Evolutionary conservation across 1,140 invertebrate species (phyloP).

Genomic region (Drosophila bifasciata): DNA sequence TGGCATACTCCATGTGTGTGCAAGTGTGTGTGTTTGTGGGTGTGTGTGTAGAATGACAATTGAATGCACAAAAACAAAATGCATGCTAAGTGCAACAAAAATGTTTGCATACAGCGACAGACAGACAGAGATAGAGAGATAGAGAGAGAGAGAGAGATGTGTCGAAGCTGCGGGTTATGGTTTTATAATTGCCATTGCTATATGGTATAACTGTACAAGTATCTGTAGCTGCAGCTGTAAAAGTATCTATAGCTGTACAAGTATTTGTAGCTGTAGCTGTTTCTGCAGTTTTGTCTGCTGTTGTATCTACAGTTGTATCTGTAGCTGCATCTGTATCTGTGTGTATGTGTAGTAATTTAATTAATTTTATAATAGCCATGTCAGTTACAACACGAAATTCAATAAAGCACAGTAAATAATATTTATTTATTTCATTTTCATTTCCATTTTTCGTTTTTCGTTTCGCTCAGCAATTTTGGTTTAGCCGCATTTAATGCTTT

Average conservation of each 20-base stretch:
- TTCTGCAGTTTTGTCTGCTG: too few species aligned
- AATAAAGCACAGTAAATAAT: constrained; percentile 42
- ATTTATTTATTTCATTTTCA: constrained; percentile 42
- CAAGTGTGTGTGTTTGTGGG: too few species aligned
- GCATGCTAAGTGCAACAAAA: constrained; percentile 1
- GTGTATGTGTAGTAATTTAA: constrained; percentile 31
- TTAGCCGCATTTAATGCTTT: constrained; percentile 34
- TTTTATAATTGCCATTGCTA: constrained; percentile 14
- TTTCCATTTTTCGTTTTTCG: too few species aligned
- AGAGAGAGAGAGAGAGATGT: too few species aligned
- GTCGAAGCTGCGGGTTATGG: constrained; percentile 15
- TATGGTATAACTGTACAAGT: neutral
- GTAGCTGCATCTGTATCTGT: neutral
- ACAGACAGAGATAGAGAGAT: too few species aligned
- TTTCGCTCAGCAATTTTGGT: constrained; percentile 21
- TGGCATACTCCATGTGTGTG: too few species aligned
- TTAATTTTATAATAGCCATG: constrained; percentile 36
- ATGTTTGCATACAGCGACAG: neutral
- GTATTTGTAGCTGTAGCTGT: neutral
- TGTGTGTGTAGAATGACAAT: too few species aligned
- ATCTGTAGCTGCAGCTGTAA: neutral
- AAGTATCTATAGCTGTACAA: neutral
- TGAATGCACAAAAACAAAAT: neutral
- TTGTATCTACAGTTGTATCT: too few species aligned
- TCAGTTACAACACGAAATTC: constrained; percentile 16